Percentiles rank a stretch among this genome's conserved stretches.
Evolutionary conservation across 2,888 invertebrate species (phyloP).

Genomic region (Dolomedes plantarius): DNA sequence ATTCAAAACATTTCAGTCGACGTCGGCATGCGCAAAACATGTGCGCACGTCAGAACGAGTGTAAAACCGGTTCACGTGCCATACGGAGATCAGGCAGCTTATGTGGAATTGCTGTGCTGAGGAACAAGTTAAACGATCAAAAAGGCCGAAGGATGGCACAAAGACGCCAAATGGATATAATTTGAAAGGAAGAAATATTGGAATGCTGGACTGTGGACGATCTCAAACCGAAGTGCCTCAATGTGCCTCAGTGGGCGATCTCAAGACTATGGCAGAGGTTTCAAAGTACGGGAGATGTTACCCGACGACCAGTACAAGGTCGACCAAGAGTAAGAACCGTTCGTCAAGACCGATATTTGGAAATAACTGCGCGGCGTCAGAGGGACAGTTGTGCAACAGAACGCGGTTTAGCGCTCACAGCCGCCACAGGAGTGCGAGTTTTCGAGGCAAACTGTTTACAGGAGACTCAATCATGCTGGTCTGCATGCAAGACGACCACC

Average conservation of each 20-base stretch:
- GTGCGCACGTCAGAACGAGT: too few species aligned
- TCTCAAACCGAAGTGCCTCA: background rate
- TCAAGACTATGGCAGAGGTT: constrained; percentile 3
- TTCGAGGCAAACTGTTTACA: constrained; percentile 7
- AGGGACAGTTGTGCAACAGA: constrained; percentile 14
- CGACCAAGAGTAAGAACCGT: too few species aligned
- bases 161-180: background rate
- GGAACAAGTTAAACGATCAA: too few species aligned
- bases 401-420: constrained; percentile 15
- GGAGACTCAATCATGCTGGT: background rate
- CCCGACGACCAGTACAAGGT: background rate
- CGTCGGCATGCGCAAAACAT: too few species aligned
- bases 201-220: background rate
- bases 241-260: constrained; percentile 13
- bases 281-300: constrained; percentile 11
- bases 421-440: constrained; percentile 16
- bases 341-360: background rate
- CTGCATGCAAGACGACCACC: too few species aligned
- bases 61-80: too few species aligned
- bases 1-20: too few species aligned
- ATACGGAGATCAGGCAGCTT: too few species aligned
- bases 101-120: too few species aligned
- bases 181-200: constrained; percentile 13
- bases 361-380: background rate
- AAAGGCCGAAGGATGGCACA: too few species aligned